These are phyloP conservation scores for Cylloceria caligata DNA, from an alignment of 2,888 invertebrate genomes.

Conservation along the genomic window DNA sequence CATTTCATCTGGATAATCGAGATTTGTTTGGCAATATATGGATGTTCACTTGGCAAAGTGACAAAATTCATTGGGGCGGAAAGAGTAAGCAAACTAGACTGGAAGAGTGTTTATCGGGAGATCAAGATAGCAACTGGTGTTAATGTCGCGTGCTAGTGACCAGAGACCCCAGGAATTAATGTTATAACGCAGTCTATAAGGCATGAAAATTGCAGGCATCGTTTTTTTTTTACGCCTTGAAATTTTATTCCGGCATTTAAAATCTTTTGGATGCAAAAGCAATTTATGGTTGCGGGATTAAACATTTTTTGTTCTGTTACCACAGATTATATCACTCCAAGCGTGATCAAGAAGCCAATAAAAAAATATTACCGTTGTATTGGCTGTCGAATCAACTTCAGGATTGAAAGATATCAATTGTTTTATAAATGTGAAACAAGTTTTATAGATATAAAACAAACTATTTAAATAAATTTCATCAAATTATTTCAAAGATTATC, in stretches of 20 bases:
- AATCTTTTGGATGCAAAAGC: background rate
- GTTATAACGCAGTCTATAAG: no score
- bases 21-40: slow-evolving; percentile 55
- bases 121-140: slow-evolving; percentile 60
- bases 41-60: slow-evolving; percentile 51
- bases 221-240: background rate
- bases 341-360: background rate
- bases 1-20: slow-evolving; percentile 40
- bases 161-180: background rate
- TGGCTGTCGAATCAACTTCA: background rate
- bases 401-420: background rate
- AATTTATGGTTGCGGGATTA: background rate
- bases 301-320: background rate
- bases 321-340: background rate
- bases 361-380: background rate
- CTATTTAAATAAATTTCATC: no score
- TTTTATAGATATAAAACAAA: background rate
- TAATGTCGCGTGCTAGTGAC: slow-evolving; percentile 35
- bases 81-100: slow-evolving; percentile 1
- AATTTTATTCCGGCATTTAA: background rate
- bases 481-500: no score
- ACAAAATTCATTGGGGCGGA: slow-evolving; percentile 41
- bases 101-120: slow-evolving; percentile 46
- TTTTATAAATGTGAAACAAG: background rate
- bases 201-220: slow-evolving; percentile 1